Conservation (phyloP, 2,113 vertebrate genomes). For the Chaetorhynchus papuensis region DNA sequence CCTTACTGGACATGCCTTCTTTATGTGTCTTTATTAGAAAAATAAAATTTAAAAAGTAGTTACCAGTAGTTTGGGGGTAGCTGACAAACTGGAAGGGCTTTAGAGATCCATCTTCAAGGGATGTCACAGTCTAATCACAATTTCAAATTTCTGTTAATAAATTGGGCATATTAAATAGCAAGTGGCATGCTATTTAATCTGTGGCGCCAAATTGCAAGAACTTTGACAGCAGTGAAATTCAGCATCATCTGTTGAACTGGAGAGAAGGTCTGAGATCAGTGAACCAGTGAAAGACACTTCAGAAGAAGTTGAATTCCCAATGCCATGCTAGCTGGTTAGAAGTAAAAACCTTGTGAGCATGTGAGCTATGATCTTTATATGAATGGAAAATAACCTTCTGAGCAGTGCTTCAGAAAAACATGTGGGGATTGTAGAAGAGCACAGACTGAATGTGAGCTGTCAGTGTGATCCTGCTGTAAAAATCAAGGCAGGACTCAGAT, state of each 20-base stretch:
- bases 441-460: background rate
- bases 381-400: background rate
- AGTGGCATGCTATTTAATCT: background rate
- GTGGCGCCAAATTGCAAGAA: background rate
- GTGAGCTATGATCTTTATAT: background rate
- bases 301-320: background rate
- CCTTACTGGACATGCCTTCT: background rate
- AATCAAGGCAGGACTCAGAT: background rate
- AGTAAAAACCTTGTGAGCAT: background rate
- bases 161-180: background rate
- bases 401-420: background rate
- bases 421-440: background rate
- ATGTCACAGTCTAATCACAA: background rate
- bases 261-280: background rate
- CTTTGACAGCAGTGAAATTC: background rate
- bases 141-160: background rate
- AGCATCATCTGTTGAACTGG: background rate
- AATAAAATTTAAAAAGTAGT: background rate
- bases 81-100: background rate
- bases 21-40: background rate
- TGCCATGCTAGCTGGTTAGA: background rate
- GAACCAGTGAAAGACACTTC: background rate
- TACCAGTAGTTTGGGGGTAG: background rate
- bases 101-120: background rate
- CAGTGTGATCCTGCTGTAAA: background rate